A percentile compares a stretch with the other conserved stretches of the same genome.
Evolutionary conservation across 2,888 invertebrate genomes (phyloP).

Genomic region (Hyles lineata): DNA sequence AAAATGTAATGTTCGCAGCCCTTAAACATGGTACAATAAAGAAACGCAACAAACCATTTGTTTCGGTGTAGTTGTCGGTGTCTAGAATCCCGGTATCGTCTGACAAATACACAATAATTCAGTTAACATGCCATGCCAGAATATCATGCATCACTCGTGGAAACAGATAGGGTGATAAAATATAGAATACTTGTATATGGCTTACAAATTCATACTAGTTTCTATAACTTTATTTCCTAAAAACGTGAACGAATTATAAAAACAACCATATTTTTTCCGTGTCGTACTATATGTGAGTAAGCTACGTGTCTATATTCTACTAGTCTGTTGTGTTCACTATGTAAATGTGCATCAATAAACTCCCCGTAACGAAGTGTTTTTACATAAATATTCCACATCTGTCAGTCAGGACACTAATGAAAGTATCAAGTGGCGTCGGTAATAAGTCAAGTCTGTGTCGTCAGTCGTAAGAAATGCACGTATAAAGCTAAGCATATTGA

Average conservation of each 20-base stretch:
- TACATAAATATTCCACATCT: slow-evolving; percentile 11
- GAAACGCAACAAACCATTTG: slow-evolving; percentile 81
- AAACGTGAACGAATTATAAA: neutral
- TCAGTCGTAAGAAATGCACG: slow-evolving; percentile 26
- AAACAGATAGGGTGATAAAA: slow-evolving; percentile 46
- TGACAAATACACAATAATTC: slow-evolving; percentile 81
- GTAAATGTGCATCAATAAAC: slow-evolving; percentile 50
- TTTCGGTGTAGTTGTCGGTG: slow-evolving; percentile 75
- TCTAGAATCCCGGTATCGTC: slow-evolving; percentile 84
- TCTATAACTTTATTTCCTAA: neutral
- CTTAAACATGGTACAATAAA: slow-evolving; percentile 38
- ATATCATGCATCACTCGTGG: slow-evolving; percentile 75
- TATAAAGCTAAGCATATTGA: slow-evolving; percentile 75
- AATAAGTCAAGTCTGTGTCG: slow-evolving; percentile 9
- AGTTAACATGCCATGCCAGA: slow-evolving; percentile 82
- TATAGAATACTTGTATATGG: slow-evolving; percentile 49
- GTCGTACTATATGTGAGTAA: slow-evolving; percentile 40
- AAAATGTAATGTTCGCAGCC: slow-evolving; percentile 17
- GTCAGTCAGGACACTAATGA: neutral
- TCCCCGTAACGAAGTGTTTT: slow-evolving; percentile 17
- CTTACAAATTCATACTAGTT: neutral
- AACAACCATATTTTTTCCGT: slow-evolving; percentile 17
- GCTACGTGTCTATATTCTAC: slow-evolving; percentile 49
- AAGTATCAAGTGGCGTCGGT: neutral
- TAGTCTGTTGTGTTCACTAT: slow-evolving; percentile 47